Conservation (phyloP, 2,113 vertebrate genomes). For the Bubo blakistoni region DNA sequence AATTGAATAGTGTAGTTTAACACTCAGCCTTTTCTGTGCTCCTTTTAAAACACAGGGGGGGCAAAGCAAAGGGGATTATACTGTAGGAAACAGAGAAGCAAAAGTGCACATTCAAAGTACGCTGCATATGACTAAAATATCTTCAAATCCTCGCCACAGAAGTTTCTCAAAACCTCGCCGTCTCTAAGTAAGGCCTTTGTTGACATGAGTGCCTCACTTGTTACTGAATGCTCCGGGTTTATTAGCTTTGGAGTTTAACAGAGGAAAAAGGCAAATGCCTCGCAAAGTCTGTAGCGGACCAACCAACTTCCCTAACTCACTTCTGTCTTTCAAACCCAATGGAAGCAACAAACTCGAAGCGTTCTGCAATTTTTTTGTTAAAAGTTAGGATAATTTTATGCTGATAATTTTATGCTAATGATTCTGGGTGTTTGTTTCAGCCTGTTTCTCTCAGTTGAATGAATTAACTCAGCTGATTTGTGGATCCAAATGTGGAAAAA, state of each 20-base stretch:
- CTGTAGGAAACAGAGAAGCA: conserved; percentile 36
- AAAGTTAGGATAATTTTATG: not conserved
- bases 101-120: not conserved
- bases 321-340: not conserved
- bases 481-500: not conserved
- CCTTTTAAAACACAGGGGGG: conserved; percentile 53
- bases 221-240: not conserved
- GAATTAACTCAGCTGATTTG: not conserved
- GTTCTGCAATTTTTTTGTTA: not conserved
- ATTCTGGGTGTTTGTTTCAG: not conserved
- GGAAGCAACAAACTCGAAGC: not conserved
- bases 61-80: conserved; percentile 52
- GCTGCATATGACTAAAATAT: conserved; percentile 43
- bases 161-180: conserved; percentile 38
- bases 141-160: conserved; percentile 45
- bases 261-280: conserved; percentile 30
- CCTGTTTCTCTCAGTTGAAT: not conserved
- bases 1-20: conserved; percentile 45
- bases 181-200: conserved; percentile 64
- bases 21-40: conserved; percentile 61
- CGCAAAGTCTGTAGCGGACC: not conserved
- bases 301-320: not conserved
- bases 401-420: not conserved
- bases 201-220: conserved; percentile 58
- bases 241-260: conserved; percentile 51